A percentile compares a stretch with the other conserved stretches of the same genome.
phyloP scores from a whole-genome alignment of 1,140 invertebrate genomes.

The Drosophila tsacasi region DNA sequence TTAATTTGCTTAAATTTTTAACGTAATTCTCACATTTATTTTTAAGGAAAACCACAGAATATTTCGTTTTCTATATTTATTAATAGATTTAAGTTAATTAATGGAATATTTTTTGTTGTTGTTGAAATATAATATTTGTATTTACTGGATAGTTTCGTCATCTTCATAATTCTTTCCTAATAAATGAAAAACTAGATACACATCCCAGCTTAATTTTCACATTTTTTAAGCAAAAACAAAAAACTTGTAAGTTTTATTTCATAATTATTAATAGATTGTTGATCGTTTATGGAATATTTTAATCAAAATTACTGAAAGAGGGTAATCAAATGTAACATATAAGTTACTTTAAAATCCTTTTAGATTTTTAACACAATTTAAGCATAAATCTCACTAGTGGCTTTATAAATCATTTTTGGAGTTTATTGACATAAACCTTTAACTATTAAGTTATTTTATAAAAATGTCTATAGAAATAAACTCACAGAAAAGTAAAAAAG shows the following conservation, averaged over 20 bases:
- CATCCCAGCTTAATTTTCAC: not conserved
- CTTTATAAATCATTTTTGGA: no score
- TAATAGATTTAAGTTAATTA: not conserved
- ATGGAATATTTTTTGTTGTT: not conserved
- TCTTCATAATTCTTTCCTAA: not conserved
- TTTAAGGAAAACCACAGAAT: constrained; percentile 1
- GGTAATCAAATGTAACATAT: not conserved
- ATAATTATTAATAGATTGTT: not conserved
- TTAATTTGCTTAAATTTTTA: not conserved
- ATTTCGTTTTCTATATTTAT: not conserved
- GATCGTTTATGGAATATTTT: not conserved
- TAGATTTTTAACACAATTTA: not conserved
- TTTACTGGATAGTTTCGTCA: not conserved
- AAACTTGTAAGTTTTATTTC: not conserved
- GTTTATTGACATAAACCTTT: no score
- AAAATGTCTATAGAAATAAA: not conserved
- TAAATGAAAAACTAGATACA: not conserved
- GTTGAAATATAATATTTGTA: no score
- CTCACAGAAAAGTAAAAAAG: not conserved
- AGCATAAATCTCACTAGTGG: no score
- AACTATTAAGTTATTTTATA: not conserved
- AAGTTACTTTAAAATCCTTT: no score
- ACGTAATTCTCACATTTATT: constrained; percentile 3
- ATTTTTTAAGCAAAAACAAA: not conserved
- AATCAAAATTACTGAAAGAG: not conserved